Evolutionary conservation across 2,797 vertebrate genomes (phyloP).

Genomic region (Lophotriccus pileatus): DNA sequence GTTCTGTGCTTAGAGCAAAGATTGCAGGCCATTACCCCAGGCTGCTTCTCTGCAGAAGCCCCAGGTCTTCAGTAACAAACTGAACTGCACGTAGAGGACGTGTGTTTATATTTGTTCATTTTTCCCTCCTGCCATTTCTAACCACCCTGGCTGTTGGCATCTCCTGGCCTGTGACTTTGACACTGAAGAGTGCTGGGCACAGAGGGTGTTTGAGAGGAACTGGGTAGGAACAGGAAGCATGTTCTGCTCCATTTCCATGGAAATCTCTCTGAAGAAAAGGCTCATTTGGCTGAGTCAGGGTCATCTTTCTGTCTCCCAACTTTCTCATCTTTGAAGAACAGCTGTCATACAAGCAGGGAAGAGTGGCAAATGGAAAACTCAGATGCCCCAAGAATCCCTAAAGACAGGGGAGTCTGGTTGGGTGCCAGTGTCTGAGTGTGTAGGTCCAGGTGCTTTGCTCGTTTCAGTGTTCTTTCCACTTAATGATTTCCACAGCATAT

Average conservation of each 20-base stretch:
- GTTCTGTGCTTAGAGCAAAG: neutral
- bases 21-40: fast-evolving
- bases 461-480: neutral
- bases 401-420: neutral
- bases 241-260: neutral
- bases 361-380: neutral
- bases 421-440: neutral
- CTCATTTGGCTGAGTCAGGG: neutral
- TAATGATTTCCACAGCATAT: neutral
- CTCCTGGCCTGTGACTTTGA: neutral
- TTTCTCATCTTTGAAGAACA: neutral
- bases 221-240: fast-evolving
- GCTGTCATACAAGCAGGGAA: neutral
- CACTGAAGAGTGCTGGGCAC: neutral
- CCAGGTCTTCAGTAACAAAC: neutral
- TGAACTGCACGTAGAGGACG: fast-evolving
- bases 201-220: neutral
- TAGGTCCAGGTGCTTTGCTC: neutral
- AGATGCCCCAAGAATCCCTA: neutral
- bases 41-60: neutral
- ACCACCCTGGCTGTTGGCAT: neutral
- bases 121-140: neutral
- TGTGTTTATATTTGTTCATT: neutral
- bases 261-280: neutral
- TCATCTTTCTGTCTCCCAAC: neutral